Conservation (phyloP, 1,140 invertebrate species). For the Drosophila lini region DNA sequence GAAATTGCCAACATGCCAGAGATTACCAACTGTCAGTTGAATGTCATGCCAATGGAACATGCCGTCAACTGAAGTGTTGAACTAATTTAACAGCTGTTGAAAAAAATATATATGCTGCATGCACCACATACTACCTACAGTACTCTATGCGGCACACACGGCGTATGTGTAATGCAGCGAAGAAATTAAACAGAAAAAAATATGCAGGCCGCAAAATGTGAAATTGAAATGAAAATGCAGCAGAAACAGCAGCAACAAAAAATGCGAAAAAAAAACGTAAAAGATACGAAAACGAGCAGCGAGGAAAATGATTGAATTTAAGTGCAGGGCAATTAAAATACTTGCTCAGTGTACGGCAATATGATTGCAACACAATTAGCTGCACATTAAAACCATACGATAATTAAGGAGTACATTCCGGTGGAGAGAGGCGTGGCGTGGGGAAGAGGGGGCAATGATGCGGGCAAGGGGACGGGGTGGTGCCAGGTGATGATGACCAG, state of each 20-base stretch:
- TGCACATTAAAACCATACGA: slow-evolving; percentile 83
- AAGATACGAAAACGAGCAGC: slow-evolving; percentile 30
- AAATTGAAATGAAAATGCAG: slow-evolving; percentile 59
- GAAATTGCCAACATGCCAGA: slow-evolving; percentile 84
- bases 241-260: slow-evolving; percentile 1
- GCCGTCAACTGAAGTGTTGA: slow-evolving; percentile 84
- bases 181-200: slow-evolving; percentile 57
- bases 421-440: background rate
- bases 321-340: slow-evolving; percentile 73
- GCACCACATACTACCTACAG: slow-evolving; percentile 40
- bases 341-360: slow-evolving; percentile 63
- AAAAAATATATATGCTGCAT: slow-evolving; percentile 63
- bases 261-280: slow-evolving; percentile 29
- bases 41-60: slow-evolving; percentile 84
- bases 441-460: background rate
- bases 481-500: slow-evolving; percentile 66
- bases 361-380: slow-evolving; percentile 83
- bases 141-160: slow-evolving; percentile 43
- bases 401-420: slow-evolving; percentile 73
- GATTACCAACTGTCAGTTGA: slow-evolving; percentile 84
- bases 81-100: slow-evolving; percentile 84
- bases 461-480: slow-evolving; percentile 3
- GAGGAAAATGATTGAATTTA: slow-evolving; percentile 62
- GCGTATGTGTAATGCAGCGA: slow-evolving; percentile 73
- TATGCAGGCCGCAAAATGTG: slow-evolving; percentile 38